Conservation (phyloP, 92 coral and sea anemone genomes). For the Meandrina meandrites region DNA sequence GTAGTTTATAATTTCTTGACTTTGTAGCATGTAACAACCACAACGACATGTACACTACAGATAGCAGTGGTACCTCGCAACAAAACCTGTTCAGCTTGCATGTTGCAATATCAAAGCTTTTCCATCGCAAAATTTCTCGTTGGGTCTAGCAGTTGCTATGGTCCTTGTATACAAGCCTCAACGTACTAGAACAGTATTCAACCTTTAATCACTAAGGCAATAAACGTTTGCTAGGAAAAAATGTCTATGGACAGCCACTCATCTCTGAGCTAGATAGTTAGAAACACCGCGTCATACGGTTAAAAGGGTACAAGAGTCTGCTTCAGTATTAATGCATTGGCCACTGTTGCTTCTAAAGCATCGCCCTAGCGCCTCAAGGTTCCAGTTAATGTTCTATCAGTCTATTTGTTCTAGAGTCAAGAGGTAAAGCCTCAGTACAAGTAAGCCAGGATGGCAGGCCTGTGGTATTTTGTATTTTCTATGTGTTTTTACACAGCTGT, state of each 20-base stretch:
- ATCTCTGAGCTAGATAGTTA: conserved; percentile 24
- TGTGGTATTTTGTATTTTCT: not conserved
- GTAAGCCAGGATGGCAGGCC: not conserved
- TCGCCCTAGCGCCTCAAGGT: not conserved
- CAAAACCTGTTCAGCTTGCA: not conserved
- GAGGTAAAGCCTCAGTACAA: too few relatives aligned
- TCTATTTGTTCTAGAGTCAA: not conserved
- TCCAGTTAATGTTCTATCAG: not conserved
- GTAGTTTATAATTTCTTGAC: not conserved
- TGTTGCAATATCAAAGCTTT: not conserved
- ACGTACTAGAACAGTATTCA: not conserved
- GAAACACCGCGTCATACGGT: conserved; percentile 20
- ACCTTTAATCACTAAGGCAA: conserved; percentile 43
- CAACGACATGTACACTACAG: not conserved
- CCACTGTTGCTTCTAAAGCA: conserved; percentile 4
- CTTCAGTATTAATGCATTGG: not conserved
- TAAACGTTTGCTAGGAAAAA: conserved; percentile 45
- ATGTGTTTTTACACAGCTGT: conserved; percentile 6
- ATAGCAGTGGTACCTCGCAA: conserved; percentile 21
- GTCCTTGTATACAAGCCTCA: conserved; percentile 21
- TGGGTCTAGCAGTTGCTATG: conserved; percentile 35
- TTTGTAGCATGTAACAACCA: not conserved
- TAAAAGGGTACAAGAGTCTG: conserved; percentile 20
- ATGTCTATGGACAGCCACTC: conserved; percentile 33
- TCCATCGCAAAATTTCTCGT: conserved; percentile 29